Base-by-base conservation (phyloP, 2,797 vertebrate genomes). In the Setipinna tenuifilis region DNA sequence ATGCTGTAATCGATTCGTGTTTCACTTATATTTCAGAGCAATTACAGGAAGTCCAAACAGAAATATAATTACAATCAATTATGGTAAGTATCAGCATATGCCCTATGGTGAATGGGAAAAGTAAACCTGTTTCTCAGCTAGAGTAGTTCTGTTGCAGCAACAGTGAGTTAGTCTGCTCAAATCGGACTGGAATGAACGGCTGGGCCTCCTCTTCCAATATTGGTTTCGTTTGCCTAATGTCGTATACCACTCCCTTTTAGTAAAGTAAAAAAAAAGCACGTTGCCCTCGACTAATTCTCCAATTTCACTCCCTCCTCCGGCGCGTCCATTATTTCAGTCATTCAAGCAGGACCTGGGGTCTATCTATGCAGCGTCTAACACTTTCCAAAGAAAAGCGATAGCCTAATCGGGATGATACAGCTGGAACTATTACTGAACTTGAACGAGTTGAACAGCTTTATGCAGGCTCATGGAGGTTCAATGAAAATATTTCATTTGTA, bases 181-280 rank as follows among this genome's bases (percentile, higher is more conserved):
- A 86, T 59, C 81, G 71, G 86, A 88, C 87, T 86, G 86, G 88
- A 82, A 46, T 85, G 81, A 82, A 75, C 31, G 80, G 41, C 71
- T 54, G 62, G 85, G 84, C 88, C 88, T 85, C 80, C 81, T 84
- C 84, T 86, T 83, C 85, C 85, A 82, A 83, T 85, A 88, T 83
- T 91, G 85, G 62, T 89, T 90, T 90, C 87, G 87, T 88, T 91
- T 88, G 86, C 88, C 86, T 87, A 88, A 90, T 87, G 85, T 87
- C 86, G 85, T 89, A 87, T 82, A 91, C 90, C 90, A 93, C 92
- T 92, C 90, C 91, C 91, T 90, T 86, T 90, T 84, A 84, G 86
- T 86, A 86, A 68, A 86, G 84, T 62, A 86, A 87, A 88, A 86
- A 87, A 85, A 78, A 44, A 68, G 11, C 35, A 10, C 17, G 17